Conservation (phyloP, 2,888 invertebrate genomes). For the Spatulosminthurus flaviceps region DNA sequence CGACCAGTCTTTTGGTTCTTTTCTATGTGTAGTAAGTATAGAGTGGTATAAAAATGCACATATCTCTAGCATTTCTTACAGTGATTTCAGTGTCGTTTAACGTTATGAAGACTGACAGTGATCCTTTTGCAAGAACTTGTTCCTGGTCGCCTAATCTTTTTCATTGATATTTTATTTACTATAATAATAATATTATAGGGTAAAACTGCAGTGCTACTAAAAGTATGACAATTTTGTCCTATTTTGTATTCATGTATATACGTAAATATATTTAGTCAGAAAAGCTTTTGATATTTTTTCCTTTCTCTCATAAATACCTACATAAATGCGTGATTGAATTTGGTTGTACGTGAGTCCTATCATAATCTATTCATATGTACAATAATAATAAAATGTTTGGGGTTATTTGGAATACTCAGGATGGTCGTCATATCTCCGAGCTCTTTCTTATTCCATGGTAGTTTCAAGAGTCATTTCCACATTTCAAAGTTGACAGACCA, state of each 20-base stretch:
- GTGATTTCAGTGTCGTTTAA: constrained; percentile 1
- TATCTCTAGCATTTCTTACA: neutral
- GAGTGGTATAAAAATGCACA: too few species aligned
- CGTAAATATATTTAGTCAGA: neutral
- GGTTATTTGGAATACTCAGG: constrained; percentile 16
- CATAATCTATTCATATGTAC: neutral
- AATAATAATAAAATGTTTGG: neutral
- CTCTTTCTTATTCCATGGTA: constrained; percentile 18
- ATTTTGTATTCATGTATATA: neutral
- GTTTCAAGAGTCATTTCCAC: constrained; percentile 34
- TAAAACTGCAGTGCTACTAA: neutral
- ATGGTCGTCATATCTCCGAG: neutral
- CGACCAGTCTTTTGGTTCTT: constrained; percentile 13
- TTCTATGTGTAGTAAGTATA: neutral
- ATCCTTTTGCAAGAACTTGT: constrained; percentile 6
- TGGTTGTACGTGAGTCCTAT: neutral
- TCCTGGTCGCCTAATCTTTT: constrained; percentile 15
- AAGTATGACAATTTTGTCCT: neutral
- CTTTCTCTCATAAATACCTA: neutral
- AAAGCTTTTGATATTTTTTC: neutral
- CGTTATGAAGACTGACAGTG: neutral
- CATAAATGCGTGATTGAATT: neutral
- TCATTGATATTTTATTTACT: constrained; percentile 20
- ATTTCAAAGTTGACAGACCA: constrained; percentile 45
- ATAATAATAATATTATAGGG: neutral